phyloP scores from a whole-genome alignment of 53 echinoderm and acorn worm species.

The Apostichopus leukothele region DNA sequence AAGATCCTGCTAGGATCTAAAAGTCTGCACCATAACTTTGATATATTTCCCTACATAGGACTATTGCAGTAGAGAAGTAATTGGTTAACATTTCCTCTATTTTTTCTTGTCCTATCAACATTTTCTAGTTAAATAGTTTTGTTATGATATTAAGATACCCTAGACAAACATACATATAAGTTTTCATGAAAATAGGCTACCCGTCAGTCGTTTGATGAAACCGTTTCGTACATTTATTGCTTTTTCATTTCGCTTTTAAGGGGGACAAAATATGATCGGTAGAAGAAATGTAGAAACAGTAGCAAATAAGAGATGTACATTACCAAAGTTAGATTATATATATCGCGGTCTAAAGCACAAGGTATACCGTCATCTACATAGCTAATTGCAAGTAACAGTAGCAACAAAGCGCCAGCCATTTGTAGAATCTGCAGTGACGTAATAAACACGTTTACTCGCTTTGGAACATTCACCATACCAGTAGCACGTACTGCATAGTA shows the following conservation, averaged over 20 bases:
- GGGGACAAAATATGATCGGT: conserved; percentile 56
- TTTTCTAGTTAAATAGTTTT: no score
- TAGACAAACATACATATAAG: no score
- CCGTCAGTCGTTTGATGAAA: no score
- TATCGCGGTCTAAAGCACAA: conserved; percentile 40
- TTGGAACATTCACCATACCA: conserved; percentile 27
- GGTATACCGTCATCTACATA: conserved; percentile 22
- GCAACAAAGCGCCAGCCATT: conserved; percentile 57
- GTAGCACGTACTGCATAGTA: conserved; percentile 69
- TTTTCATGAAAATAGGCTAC: no score
- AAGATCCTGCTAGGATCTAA: no score
- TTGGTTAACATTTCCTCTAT: no score
- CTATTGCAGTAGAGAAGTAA: no score
- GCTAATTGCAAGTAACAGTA: conserved; percentile 25
- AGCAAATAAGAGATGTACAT: conserved; percentile 60
- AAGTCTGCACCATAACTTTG: no score
- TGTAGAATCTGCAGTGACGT: conserved; percentile 57
- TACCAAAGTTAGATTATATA: conserved; percentile 36
- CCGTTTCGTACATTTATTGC: not conserved
- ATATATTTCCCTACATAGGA: no score
- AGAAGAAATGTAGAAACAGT: conserved; percentile 62
- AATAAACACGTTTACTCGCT: conserved; percentile 58
- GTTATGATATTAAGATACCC: no score
- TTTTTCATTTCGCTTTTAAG: not conserved
- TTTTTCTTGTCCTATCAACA: no score